Conservation (phyloP, 2,797 vertebrate species). For the Crypturellus tataupa region DNA sequence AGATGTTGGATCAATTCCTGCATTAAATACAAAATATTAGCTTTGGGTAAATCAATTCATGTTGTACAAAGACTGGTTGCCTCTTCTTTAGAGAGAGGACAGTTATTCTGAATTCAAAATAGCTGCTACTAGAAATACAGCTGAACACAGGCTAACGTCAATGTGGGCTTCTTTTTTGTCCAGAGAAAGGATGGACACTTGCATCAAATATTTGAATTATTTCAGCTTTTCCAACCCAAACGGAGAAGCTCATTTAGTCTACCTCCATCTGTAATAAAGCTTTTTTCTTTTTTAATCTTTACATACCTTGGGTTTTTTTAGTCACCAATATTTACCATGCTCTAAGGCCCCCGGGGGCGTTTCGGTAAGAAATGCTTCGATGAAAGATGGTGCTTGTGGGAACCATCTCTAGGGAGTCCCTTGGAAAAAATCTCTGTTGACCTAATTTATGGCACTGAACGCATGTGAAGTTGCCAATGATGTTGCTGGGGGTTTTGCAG, state of each 20-base stretch:
- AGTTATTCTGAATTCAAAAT: slow-evolving; percentile 22
- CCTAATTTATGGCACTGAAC: not conserved
- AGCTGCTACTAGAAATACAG: slow-evolving; percentile 23
- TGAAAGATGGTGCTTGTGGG: not conserved
- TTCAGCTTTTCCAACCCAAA: slow-evolving; percentile 9
- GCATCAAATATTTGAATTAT: slow-evolving; percentile 28
- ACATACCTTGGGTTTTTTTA: not conserved
- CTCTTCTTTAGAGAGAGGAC: slow-evolving; percentile 57
- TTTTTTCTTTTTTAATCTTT: not conserved
- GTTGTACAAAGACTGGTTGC: slow-evolving; percentile 39
- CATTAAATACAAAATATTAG: slow-evolving; percentile 37
- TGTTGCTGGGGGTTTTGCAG: not conserved
- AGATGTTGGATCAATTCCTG: slow-evolving; percentile 35
- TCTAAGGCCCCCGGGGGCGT: not conserved
- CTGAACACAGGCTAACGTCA: slow-evolving; percentile 33
- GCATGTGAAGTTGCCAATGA: not conserved
- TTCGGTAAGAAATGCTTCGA: not conserved
- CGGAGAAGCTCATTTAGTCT: slow-evolving; percentile 12
- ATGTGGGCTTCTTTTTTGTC: slow-evolving; percentile 44
- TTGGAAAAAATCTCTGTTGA: not conserved
- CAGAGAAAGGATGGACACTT: slow-evolving; percentile 23
- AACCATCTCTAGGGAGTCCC: not conserved
- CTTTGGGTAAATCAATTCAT: slow-evolving; percentile 44
- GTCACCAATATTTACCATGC: not conserved
- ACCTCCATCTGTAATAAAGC: not conserved